phyloP scores from a whole-genome alignment of 2,113 vertebrate genomes.

The Raphicerus campestris region DNA sequence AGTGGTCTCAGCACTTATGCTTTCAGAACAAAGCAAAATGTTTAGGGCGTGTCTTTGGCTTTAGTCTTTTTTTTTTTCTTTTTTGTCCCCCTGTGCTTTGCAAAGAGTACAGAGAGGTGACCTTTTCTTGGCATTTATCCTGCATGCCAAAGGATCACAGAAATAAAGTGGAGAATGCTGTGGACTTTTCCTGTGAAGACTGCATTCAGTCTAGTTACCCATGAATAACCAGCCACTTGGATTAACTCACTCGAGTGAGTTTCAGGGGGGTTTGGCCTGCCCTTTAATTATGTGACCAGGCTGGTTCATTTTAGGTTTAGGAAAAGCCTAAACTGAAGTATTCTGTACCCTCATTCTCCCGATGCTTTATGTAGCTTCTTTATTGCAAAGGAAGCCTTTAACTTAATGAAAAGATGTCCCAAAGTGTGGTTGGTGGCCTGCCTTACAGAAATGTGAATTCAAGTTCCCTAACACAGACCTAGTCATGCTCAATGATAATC shows the following conservation, averaged over 20 bases:
- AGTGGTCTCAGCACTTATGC: not conserved
- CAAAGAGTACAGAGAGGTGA: slow-evolving; percentile 31
- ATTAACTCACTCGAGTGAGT: not conserved
- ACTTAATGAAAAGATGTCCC: not conserved
- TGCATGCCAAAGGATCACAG: not conserved
- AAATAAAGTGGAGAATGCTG: not conserved
- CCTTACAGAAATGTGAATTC: not conserved
- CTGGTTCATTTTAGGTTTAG: slow-evolving; percentile 8
- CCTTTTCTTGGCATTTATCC: slow-evolving; percentile 2
- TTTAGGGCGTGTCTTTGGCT: slow-evolving; percentile 19
- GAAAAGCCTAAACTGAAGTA: not conserved
- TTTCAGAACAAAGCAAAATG: slow-evolving; percentile 46
- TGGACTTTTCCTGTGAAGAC: slow-evolving; percentile 3
- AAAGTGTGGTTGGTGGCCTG: not conserved
- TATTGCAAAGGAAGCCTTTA: not conserved
- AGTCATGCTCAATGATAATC: not conserved
- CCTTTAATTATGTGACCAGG: not conserved
- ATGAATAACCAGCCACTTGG: not conserved
- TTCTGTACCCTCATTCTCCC: not conserved
- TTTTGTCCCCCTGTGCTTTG: not conserved
- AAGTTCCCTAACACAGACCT: not conserved
- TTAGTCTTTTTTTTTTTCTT: not conserved
- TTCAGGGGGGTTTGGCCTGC: not conserved
- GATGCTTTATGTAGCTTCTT: not conserved
- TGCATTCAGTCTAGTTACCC: not conserved